Evolutionary conservation across 2,113 vertebrate species (phyloP), one percentile per base, ranked within the genome.

Genomic region (Seriola aureovittata): DNA sequence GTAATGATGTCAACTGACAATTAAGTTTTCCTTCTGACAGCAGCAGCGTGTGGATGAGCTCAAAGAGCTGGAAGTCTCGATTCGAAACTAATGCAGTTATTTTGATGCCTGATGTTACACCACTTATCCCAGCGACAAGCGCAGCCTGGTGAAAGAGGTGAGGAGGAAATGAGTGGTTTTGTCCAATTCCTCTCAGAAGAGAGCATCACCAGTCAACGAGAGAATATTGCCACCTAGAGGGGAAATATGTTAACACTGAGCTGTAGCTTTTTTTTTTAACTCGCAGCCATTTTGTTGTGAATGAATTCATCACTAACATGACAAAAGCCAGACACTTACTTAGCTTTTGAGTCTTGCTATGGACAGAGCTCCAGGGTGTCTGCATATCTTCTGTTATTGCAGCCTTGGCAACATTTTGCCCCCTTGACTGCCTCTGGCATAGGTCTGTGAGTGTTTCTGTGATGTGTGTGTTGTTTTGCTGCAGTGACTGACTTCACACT

Each of bases 171-270:
- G 2, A 36, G 25, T 40, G 71, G 4, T 44, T 74, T 4, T 40
- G 32, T 63, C 54, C 64, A 59, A 8, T 8, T 70, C 14, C 0
- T 71, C 42, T 48, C 25, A 21, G 19, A 17, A 23, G 44, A 46
- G 3, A 71, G 52, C 13, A 7, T 44, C 14, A 17, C 13, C 3
- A 19, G 76, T 85, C 38, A 48, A 75, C 71, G 83, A 70, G 81
- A 75, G 54, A 89, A 88, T 76, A 85, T 84, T 93, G 91, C 88
- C 93, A 92, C 78, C 93, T 78, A 91, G 74, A 81, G 94, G 88
- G 36, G 16, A 67, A 5, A 65, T 10, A 0, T 1, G 2, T 29
- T 5, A 34, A 66, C 1, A 62, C 32, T 32, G 13, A 60, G 14
- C 23, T 60, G 38, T 48, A 0, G 21, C 36, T 75, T 72, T 50